A percentile compares a stretch with the other conserved stretches of the same genome.
phyloP scores from a whole-genome alignment of 2,888 invertebrate species.

The Cosmorhoe ocellata region DNA sequence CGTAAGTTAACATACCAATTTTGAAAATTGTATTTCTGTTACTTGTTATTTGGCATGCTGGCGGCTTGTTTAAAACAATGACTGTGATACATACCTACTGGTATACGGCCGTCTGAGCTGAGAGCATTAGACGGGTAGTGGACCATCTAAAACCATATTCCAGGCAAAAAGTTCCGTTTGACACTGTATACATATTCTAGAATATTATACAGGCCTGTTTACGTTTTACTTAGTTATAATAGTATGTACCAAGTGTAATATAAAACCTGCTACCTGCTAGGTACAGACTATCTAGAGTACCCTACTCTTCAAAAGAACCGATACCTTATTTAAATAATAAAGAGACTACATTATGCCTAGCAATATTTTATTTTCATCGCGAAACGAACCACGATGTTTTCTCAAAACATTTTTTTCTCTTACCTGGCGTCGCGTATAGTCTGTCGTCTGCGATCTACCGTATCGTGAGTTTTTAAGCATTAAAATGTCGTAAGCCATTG shows the following conservation, averaged over 20 bases:
- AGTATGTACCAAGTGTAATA: too few species aligned
- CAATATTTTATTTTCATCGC: conserved; percentile 6
- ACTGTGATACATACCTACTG: too few species aligned
- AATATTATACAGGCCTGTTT: too few species aligned
- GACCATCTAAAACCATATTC: too few species aligned
- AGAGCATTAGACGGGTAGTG: too few species aligned
- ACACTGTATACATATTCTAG: too few species aligned
- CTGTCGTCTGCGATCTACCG: too few species aligned
- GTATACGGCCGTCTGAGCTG: too few species aligned
- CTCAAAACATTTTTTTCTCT: conserved; percentile 5
- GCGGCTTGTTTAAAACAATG: neutral
- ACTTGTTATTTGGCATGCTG: conserved; percentile 19
- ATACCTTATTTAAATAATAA: conserved; percentile 8
- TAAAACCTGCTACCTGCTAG: neutral
- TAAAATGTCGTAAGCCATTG: too few species aligned
- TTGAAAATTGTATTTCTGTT: conserved; percentile 26
- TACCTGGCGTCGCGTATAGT: conserved; percentile 14
- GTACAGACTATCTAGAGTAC: neutral
- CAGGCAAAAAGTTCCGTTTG: too few species aligned
- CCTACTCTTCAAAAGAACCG: neutral
- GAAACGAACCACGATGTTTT: conserved; percentile 4
- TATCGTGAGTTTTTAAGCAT: too few species aligned
- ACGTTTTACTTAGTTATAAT: too few species aligned
- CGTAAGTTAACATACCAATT: conserved; percentile 18
- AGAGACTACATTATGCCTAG: conserved; percentile 3